Evolutionary conservation across 2,888 invertebrate genomes (phyloP).

Genomic region (Harmothoe impar): DNA sequence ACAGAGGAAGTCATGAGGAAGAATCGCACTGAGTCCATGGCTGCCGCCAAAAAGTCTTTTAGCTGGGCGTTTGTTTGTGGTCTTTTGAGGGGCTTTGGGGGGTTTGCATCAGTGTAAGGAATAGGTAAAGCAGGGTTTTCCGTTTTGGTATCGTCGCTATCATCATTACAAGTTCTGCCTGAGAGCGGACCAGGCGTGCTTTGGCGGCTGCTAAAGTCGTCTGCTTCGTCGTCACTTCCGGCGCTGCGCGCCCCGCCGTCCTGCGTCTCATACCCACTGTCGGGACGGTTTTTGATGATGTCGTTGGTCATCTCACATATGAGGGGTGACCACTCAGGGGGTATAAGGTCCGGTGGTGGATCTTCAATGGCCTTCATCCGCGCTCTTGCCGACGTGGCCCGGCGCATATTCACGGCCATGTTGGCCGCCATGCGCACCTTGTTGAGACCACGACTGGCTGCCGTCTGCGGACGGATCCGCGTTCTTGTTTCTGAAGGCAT

Average conservation of each 20-base stretch:
- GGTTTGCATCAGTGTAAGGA: background rate
- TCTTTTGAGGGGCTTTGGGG: background rate
- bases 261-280: background rate
- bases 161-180: background rate
- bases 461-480: constrained; percentile 37
- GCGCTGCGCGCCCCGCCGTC: constrained; percentile 16
- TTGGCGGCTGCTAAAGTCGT: background rate
- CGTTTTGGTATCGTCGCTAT: background rate
- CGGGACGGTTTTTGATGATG: background rate
- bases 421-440: background rate
- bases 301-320: background rate
- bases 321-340: constrained; percentile 8
- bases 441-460: background rate
- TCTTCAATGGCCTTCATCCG: background rate
- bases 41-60: constrained; percentile 42
- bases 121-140: background rate
- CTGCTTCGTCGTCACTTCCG: background rate
- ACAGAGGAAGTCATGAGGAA: constrained; percentile 47
- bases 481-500: background rate
- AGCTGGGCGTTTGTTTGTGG: background rate
- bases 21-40: constrained; percentile 53
- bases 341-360: constrained; percentile 44
- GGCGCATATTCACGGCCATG: background rate
- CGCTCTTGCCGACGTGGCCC: background rate
- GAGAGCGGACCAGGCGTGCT: background rate